Conservation (phyloP, 2,888 invertebrate genomes). For the Noctua fimbriata region DNA sequence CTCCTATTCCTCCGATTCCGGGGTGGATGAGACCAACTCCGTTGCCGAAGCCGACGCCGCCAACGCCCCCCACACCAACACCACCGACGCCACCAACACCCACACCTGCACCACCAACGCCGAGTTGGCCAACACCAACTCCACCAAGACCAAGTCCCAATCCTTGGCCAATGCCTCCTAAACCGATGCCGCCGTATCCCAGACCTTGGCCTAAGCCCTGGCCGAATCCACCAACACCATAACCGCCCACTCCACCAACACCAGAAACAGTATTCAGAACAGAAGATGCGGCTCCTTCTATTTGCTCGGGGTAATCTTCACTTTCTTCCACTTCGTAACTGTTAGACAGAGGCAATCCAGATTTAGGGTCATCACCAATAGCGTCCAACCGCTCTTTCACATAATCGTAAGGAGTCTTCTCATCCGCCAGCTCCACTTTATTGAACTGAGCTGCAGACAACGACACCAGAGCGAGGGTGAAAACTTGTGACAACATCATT, state of each 20-base stretch:
- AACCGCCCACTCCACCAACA: conserved; percentile 74
- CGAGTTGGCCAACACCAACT: conserved; percentile 66
- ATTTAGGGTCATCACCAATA: conserved; percentile 77
- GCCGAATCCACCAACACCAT: conserved; percentile 69
- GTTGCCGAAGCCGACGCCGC: conserved; percentile 72
- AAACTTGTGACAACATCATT: conserved; percentile 81
- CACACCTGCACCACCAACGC: conserved; percentile 71
- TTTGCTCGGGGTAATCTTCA: conserved; percentile 89
- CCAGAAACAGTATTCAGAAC: conserved; percentile 83
- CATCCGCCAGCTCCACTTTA: conserved; percentile 81
- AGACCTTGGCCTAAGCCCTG: conserved; percentile 65
- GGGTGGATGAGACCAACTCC: conserved; percentile 79
- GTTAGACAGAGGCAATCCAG: conserved; percentile 84
- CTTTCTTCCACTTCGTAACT: conserved; percentile 91
- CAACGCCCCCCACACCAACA: conserved; percentile 71
- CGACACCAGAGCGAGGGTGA: conserved; percentile 76
- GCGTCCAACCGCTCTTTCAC: conserved; percentile 84
- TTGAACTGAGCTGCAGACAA: conserved; percentile 75
- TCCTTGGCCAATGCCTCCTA: conserved; percentile 69
- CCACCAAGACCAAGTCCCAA: conserved; percentile 72
- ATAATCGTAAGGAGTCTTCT: conserved; percentile 87
- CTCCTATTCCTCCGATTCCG: conserved; percentile 81
- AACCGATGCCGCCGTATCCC: conserved; percentile 72
- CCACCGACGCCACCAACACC: conserved; percentile 73
- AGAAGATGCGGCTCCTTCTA: conserved; percentile 85